Conservation (phyloP, 2,888 invertebrate species). For the Pollenia griseotomentosa region DNA sequence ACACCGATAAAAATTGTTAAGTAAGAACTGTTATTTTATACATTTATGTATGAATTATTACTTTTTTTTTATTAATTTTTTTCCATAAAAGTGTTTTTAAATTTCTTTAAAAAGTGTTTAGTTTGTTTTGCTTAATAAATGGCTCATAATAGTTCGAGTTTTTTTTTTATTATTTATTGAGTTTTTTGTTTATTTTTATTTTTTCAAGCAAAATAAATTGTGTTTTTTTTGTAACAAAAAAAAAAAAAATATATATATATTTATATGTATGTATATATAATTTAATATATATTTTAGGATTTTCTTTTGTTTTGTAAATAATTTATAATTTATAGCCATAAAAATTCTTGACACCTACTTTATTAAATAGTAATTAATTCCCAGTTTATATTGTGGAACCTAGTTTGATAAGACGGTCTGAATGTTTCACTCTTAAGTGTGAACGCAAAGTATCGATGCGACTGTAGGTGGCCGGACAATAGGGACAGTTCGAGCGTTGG, state of each 20-base stretch:
- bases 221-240: conserved; percentile 26
- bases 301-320: conserved; percentile 44
- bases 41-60: conserved; percentile 50
- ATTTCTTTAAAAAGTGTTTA: neutral
- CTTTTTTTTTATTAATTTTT: conserved; percentile 8
- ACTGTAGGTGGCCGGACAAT: conserved; percentile 94
- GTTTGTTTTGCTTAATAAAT: conserved; percentile 34
- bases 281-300: conserved; percentile 6
- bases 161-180: conserved; percentile 27
- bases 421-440: conserved; percentile 92
- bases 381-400: conserved; percentile 81
- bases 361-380: neutral
- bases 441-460: conserved; percentile 93
- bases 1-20: conserved; percentile 57
- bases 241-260: conserved; percentile 4
- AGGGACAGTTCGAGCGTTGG: conserved; percentile 91
- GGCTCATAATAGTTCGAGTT: conserved; percentile 43
- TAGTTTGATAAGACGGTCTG: conserved; percentile 83
- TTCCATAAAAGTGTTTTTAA: neutral
- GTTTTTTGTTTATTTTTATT: conserved; percentile 34
- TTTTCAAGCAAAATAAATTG: conserved; percentile 29
- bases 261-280: conserved; percentile 13
- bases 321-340: conserved; percentile 64
- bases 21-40: conserved; percentile 48
- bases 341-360: conserved; percentile 39